Conservation (phyloP, 2,113 vertebrate genomes). For the Syrrhaptes paradoxus region DNA sequence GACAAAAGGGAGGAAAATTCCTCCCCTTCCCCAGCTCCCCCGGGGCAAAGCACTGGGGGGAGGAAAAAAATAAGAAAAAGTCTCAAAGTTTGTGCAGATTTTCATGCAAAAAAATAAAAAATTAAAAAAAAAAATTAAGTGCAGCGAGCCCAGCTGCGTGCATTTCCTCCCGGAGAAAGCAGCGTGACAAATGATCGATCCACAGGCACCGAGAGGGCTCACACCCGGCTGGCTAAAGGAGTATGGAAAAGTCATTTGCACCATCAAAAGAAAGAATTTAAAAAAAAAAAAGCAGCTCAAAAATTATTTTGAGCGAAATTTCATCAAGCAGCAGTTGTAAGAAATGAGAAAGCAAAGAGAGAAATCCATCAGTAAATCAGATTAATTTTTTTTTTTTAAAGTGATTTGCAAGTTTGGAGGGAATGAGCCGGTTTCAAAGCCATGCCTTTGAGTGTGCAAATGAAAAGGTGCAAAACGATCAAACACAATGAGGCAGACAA, state of each 20-base stretch:
- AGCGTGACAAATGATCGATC: constrained; percentile 20
- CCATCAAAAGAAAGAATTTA: background rate
- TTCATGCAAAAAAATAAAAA: background rate
- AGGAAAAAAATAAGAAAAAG: too few relatives aligned
- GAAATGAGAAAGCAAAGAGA: constrained; percentile 7
- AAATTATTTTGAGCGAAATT: background rate
- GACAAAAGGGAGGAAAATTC: constrained; percentile 25
- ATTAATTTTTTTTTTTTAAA: background rate
- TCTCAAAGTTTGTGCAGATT: too few relatives aligned
- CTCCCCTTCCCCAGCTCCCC: background rate
- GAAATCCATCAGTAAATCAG: background rate
- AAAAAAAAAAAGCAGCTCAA: background rate
- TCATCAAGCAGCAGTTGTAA: background rate
- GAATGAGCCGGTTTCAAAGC: background rate
- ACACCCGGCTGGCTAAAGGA: background rate
- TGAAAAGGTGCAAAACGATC: background rate
- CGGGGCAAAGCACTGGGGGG: background rate
- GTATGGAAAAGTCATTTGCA: constrained; percentile 50
- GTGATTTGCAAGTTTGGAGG: background rate
- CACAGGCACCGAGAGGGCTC: background rate
- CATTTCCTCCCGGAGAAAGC: background rate
- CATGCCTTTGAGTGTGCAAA: background rate
- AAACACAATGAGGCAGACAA: background rate
- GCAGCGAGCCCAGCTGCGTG: background rate
- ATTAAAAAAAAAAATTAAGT: background rate